phyloP scores from a whole-genome alignment of 2,113 vertebrate genomes.

The Nibea coibor region DNA sequence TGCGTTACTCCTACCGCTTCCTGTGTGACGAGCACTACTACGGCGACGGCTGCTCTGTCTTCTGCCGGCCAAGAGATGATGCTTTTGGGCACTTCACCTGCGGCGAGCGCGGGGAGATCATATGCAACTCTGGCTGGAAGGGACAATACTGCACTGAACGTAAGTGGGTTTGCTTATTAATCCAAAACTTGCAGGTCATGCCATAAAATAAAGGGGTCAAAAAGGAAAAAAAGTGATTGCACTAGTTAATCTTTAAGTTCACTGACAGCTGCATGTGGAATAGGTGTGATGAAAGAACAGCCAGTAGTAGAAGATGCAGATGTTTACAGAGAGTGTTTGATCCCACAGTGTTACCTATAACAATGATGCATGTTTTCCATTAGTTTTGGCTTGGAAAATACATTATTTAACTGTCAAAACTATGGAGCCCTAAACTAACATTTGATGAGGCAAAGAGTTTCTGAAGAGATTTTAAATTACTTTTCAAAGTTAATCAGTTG shows the following conservation, averaged over 20 bases:
- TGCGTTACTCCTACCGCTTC: slow-evolving; percentile 97
- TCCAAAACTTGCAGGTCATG: not conserved
- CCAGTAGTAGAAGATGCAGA: slow-evolving; percentile 2
- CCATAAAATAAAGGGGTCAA: not conserved
- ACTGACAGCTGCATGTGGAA: slow-evolving; percentile 16
- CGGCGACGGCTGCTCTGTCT: slow-evolving; percentile 96
- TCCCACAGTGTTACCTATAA: slow-evolving; percentile 1
- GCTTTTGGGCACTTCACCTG: slow-evolving; percentile 98
- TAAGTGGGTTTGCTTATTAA: slow-evolving; percentile 82
- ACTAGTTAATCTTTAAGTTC: slow-evolving; percentile 40
- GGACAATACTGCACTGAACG: slow-evolving; percentile 97
- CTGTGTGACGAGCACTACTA: slow-evolving; percentile 98
- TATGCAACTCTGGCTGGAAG: slow-evolving; percentile 97
- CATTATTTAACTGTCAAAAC: slow-evolving; percentile 7
- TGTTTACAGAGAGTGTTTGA: slow-evolving; percentile 33
- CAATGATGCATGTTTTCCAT: slow-evolving; percentile 12
- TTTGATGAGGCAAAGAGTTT: not conserved
- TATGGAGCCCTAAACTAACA: not conserved
- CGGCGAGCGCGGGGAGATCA: slow-evolving; percentile 94
- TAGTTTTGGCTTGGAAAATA: slow-evolving; percentile 11
- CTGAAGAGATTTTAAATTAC: slow-evolving; percentile 32
- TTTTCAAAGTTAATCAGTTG: slow-evolving; percentile 62
- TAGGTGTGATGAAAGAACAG: slow-evolving; percentile 11
- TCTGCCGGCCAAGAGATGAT: slow-evolving; percentile 95
- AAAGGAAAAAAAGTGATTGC: not conserved